Conservation (phyloP, 2,797 vertebrate species). For the Apodemus agrarius region DNA sequence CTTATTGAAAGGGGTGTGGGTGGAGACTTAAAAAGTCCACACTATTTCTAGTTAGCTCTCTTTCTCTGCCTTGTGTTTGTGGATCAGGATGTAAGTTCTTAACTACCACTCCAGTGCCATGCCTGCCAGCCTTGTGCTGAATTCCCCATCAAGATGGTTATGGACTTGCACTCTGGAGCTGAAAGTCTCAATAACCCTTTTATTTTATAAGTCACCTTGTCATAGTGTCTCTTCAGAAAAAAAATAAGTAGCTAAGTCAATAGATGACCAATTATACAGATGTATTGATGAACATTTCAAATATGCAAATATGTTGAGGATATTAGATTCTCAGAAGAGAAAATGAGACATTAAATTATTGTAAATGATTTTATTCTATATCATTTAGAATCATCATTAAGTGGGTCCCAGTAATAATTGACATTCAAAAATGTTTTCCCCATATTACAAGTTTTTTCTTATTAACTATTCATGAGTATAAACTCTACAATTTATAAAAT, state of each 20-base stretch:
- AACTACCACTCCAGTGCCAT: not conserved
- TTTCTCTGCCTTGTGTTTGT: not conserved
- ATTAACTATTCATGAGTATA: not conserved
- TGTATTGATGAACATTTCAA: not conserved
- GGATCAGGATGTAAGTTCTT: not conserved
- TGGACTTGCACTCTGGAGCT: not conserved
- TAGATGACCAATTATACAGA: not conserved
- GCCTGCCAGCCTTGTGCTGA: not conserved
- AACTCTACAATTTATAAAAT: not conserved
- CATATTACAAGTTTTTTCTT: not conserved
- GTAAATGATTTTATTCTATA: not conserved
- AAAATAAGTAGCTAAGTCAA: not conserved
- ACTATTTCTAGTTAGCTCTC: not conserved
- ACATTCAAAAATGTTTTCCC: not conserved
- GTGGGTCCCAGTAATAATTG: not conserved
- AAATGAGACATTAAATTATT: not conserved
- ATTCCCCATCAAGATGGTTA: not conserved
- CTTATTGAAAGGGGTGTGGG: not conserved
- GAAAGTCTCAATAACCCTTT: not conserved
- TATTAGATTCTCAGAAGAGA: constrained; percentile 14
- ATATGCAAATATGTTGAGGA: not conserved
- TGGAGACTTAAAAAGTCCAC: not conserved
- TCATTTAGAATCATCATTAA: constrained; percentile 41
- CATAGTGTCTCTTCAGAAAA: not conserved
- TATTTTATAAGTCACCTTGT: not conserved